Percentiles rank a stretch among this genome's conserved stretches.
Conservation (phyloP, 2,888 invertebrate species). For the Seira ritae region DNA sequence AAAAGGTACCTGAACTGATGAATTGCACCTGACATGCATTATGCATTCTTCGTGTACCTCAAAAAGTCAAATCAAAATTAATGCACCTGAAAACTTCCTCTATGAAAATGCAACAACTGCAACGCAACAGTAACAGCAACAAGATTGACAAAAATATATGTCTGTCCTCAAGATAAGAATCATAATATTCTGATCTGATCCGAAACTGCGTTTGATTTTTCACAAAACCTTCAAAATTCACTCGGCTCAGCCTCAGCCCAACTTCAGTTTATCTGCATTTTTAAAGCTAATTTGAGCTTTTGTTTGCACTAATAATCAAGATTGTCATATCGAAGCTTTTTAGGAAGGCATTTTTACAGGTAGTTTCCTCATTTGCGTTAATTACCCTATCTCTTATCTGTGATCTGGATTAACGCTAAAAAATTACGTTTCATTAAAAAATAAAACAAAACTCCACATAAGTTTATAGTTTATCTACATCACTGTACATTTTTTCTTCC, state of each 20-base stretch:
- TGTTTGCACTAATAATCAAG: background rate
- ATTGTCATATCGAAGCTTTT: background rate
- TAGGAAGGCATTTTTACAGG: background rate
- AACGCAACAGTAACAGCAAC: background rate
- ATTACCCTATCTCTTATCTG: background rate
- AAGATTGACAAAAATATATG: background rate
- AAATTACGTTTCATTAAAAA: no score
- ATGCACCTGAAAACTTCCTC: background rate
- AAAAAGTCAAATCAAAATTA: background rate
- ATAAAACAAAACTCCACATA: no score
- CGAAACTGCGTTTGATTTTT: constrained; percentile 22
- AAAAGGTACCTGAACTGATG: background rate
- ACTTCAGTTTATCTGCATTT: background rate
- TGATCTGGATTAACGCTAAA: no score
- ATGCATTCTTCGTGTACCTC: no score
- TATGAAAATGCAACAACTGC: background rate
- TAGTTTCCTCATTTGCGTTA: background rate
- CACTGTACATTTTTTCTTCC: no score
- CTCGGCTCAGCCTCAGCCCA: no score
- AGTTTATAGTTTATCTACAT: no score
- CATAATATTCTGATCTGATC: constrained; percentile 7
- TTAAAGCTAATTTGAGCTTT: background rate
- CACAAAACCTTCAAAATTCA: constrained; percentile 22
- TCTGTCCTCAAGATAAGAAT: constrained; percentile 17
- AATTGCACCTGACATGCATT: no score